Evolutionary conservation across 1,140 invertebrate species (phyloP), one percentile per base, ranked within the genome.

Genomic region (Conus betulinus): DNA sequence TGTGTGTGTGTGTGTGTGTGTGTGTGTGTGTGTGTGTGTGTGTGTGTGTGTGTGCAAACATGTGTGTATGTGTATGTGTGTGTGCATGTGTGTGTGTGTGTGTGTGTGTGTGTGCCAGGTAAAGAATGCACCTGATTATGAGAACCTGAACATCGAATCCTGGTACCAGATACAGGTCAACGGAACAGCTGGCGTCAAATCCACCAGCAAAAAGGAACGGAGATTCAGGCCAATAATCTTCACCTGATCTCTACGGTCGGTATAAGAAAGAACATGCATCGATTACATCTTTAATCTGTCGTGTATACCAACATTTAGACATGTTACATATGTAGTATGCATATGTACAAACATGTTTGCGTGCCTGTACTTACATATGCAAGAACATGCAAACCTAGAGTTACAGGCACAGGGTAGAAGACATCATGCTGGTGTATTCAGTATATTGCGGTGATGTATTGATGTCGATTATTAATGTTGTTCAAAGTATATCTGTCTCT

Each of bases 121-220:
- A 63, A 79, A 90, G 74, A 88, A 84, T 86, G 63, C 27, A 17
- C 55, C 89, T 5, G 63, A 84, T 27, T 84, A 85, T n/a, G 83
- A 90, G 7, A 78, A 87, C n/a, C 85, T 90, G 27, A 87, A 63
- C 60, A 90, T 90, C 78, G 89, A 90, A 39, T 87, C 87, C 0
- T 87, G 74, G 39, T 27, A 90, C 53, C 71, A 81, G 53, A 88
- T 85, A 17, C 63, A 85, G 5, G 51, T 90, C 25, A 85, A 52
- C 53, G 89, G 89, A 3, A 71, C 67, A 67, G 51, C 84, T 23
- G 87, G 89, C 7, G 67, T 90, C 15, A 67, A 79, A 20, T 55
- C 85, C 27, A 51, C 27, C 6, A 85, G 86, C 55, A 79, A 39
- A 17, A 57, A 27, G 85, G 79, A 57, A 78, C 76, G 17, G 74